Conservation (phyloP, 2,797 vertebrate species). For the Enteromius viviparus region DNA sequence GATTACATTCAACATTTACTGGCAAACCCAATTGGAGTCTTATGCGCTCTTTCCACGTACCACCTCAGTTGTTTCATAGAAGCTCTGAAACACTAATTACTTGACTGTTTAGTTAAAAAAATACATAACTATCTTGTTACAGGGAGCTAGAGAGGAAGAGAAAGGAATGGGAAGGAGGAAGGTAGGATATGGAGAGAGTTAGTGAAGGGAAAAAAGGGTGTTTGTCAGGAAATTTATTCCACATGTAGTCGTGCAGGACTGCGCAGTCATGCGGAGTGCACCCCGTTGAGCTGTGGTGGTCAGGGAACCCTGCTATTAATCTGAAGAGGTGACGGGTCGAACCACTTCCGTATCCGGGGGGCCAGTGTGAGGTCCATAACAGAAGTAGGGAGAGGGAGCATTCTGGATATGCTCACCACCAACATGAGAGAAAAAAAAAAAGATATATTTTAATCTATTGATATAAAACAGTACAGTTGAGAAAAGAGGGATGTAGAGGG, state of each 20-base stretch:
- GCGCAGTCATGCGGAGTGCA: slow-evolving; percentile 33
- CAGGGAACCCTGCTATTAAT: slow-evolving; percentile 50
- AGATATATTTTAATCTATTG: not conserved
- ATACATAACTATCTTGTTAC: slow-evolving; percentile 28
- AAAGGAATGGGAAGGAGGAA: slow-evolving; percentile 19
- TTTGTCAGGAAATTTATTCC: slow-evolving; percentile 62
- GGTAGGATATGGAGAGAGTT: slow-evolving; percentile 36
- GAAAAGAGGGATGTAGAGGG: not conserved
- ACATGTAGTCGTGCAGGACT: slow-evolving; percentile 52
- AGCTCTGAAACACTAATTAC: slow-evolving; percentile 44
- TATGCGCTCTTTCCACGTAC: slow-evolving; percentile 30
- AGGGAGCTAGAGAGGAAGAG: slow-evolving; percentile 21
- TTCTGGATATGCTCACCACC: slow-evolving; percentile 23
- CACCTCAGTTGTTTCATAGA: slow-evolving; percentile 40
- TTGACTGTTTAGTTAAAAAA: slow-evolving; percentile 30
- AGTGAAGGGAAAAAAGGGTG: slow-evolving; percentile 41
- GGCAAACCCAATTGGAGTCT: slow-evolving; percentile 32
- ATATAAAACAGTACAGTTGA: not conserved
- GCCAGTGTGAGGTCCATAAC: slow-evolving; percentile 31
- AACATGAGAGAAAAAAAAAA: not conserved
- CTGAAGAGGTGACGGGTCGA: slow-evolving; percentile 43
- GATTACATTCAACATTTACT: slow-evolving; percentile 37
- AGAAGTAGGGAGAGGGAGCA: slow-evolving; percentile 7
- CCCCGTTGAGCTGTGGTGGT: slow-evolving; percentile 47
- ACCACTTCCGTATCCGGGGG: slow-evolving; percentile 40